Evolutionary conservation across 1,140 invertebrate genomes (phyloP).

Genomic region (Palaemon carinicauda): DNA sequence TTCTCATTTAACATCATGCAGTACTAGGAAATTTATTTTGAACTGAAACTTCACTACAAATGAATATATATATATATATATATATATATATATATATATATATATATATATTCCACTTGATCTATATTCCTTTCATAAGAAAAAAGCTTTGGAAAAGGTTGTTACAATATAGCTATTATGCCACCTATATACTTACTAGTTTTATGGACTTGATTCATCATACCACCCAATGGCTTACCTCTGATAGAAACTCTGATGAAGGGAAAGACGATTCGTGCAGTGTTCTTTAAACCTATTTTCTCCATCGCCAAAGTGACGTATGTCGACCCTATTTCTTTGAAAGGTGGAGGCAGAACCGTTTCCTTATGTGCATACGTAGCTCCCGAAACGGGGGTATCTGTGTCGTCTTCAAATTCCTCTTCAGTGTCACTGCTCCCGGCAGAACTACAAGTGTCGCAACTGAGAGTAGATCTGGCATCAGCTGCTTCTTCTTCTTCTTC

Average conservation of each 20-base stretch:
- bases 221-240: not conserved
- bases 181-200: too few species aligned
- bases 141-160: too few species aligned
- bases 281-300: conserved; percentile 50
- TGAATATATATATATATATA: too few species aligned
- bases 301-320: conserved; percentile 44
- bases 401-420: conserved; percentile 17
- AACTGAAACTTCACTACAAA: too few species aligned
- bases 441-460: conserved; percentile 56
- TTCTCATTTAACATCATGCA: too few species aligned
- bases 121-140: too few species aligned
- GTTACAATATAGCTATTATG: too few species aligned
- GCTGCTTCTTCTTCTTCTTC: not conserved
- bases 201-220: not conserved
- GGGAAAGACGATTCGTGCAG: conserved; percentile 21
- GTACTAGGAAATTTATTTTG: too few species aligned
- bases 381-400: conserved; percentile 32
- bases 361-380: conserved; percentile 41
- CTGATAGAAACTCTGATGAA: conserved; percentile 53
- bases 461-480: conserved; percentile 36
- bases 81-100: too few species aligned
- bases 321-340: not conserved
- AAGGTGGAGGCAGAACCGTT: conserved; percentile 33
- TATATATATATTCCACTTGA: too few species aligned
- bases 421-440: conserved; percentile 47